phyloP scores from a whole-genome alignment of 2,888 invertebrate genomes.

The Catocala sponsa region DNA sequence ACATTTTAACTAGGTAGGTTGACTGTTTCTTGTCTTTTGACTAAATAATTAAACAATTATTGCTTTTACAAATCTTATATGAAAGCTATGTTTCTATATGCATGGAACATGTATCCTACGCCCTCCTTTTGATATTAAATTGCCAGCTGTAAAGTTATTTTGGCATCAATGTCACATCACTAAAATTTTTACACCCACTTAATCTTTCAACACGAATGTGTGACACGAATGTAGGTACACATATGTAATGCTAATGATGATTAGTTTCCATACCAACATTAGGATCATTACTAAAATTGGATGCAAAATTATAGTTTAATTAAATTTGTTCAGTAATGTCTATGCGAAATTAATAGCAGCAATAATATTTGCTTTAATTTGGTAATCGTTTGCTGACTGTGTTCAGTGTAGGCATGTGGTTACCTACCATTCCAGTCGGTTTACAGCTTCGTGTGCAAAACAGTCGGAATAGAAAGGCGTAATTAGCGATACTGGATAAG shows the following conservation, averaged over 20 bases:
- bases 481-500: neutral
- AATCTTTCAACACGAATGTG: slow-evolving; percentile 57
- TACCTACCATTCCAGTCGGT: too few relatives aligned
- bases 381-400: too few relatives aligned
- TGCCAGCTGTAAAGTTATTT: slow-evolving; percentile 77
- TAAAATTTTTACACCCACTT: slow-evolving; percentile 68
- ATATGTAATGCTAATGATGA: slow-evolving; percentile 48
- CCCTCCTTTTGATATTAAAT: slow-evolving; percentile 63
- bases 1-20: too few relatives aligned
- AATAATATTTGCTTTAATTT: too few relatives aligned
- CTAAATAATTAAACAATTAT: too few relatives aligned
- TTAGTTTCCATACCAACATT: slow-evolving; percentile 49
- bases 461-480: neutral
- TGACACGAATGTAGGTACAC: slow-evolving; percentile 37
- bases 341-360: too few relatives aligned
- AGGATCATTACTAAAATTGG: slow-evolving; percentile 30
- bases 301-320: neutral
- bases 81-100: neutral
- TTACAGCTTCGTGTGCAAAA: neutral
- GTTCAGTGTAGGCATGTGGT: too few relatives aligned
- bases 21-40: too few relatives aligned
- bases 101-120: slow-evolving; percentile 32
- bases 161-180: slow-evolving; percentile 71
- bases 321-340: too few relatives aligned
- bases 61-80: too few relatives aligned